Evolutionary conservation across 2,888 invertebrate species (phyloP).

Genomic region (Imbricaverruca yamaguchii): DNA sequence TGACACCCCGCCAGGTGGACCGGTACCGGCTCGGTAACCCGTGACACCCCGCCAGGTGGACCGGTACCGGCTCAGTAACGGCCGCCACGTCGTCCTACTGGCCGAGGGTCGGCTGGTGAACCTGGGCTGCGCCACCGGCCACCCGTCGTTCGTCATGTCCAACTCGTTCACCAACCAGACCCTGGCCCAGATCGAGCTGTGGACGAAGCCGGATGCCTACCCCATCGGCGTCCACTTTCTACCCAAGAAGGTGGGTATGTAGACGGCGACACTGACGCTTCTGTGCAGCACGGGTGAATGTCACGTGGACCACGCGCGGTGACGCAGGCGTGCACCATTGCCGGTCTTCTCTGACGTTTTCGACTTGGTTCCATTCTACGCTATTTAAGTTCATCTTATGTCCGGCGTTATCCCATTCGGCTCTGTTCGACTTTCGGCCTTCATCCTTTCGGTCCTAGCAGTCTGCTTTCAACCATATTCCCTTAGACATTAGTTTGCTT

Average conservation of each 20-base stretch:
- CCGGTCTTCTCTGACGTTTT: no score
- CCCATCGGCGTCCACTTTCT: slow-evolving; percentile 83
- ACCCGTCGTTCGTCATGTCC: slow-evolving; percentile 99
- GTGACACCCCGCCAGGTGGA: slow-evolving; percentile 28
- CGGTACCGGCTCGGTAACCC: neutral
- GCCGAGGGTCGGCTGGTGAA: slow-evolving; percentile 97
- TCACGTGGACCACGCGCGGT: no score
- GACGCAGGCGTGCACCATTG: no score
- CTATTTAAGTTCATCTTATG: no score
- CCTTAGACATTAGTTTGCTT: no score
- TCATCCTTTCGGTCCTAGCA: no score
- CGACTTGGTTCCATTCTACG: no score
- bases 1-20: slow-evolving; percentile 29
- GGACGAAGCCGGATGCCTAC: slow-evolving; percentile 80
- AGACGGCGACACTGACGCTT: no score
- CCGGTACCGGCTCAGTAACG: slow-evolving; percentile 70
- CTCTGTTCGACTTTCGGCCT: no score
- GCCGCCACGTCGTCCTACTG: slow-evolving; percentile 84
- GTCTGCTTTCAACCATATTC: no score
- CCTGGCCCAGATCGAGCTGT: slow-evolving; percentile 97
- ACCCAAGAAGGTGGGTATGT: slow-evolving; percentile 64
- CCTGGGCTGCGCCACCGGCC: slow-evolving; percentile 96
- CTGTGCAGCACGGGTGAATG: no score
- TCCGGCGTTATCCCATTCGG: no score
- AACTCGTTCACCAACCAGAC: slow-evolving; percentile 99